Conservation (phyloP, 2,888 invertebrate genomes). For the Synanthedon vespiformis region DNA sequence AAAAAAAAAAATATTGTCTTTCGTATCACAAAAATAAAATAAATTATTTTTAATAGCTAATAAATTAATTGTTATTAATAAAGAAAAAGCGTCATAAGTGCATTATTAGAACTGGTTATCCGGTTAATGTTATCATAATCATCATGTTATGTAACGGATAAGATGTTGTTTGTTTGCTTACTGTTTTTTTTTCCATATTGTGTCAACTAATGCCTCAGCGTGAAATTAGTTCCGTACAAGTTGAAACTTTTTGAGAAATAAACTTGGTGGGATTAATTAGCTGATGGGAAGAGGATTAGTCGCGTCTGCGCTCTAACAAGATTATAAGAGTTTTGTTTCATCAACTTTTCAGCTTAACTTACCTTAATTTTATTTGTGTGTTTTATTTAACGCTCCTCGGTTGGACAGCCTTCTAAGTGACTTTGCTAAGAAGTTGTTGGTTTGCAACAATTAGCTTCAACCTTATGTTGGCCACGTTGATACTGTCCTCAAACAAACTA, state of each 20-base stretch:
- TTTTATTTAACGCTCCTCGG: constrained; percentile 15
- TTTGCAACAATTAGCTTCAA: neutral
- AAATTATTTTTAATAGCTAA: too few relatives aligned
- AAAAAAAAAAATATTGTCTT: too few relatives aligned
- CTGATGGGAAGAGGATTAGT: constrained; percentile 65
- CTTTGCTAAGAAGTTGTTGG: neutral
- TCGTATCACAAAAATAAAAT: too few relatives aligned
- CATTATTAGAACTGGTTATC: too few relatives aligned
- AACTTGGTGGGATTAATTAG: constrained; percentile 67
- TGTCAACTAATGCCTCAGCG: constrained; percentile 49
- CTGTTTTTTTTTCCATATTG: neutral
- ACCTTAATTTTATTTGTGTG: constrained; percentile 58
- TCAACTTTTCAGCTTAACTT: constrained; percentile 58
- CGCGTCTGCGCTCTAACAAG: constrained; percentile 61
- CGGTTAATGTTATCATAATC: too few relatives aligned
- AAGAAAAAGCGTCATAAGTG: too few relatives aligned
- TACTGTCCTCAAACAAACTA: too few relatives aligned
- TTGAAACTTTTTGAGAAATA: constrained; percentile 66
- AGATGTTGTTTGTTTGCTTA: too few relatives aligned
- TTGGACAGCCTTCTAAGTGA: neutral
- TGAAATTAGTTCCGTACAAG: constrained; percentile 63
- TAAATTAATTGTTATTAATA: too few relatives aligned
- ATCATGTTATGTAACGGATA: too few relatives aligned
- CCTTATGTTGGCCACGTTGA: neutral
- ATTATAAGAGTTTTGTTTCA: constrained; percentile 66